phyloP scores from a whole-genome alignment of 2,888 invertebrate genomes.

The Mechanitis mazaeus region DNA sequence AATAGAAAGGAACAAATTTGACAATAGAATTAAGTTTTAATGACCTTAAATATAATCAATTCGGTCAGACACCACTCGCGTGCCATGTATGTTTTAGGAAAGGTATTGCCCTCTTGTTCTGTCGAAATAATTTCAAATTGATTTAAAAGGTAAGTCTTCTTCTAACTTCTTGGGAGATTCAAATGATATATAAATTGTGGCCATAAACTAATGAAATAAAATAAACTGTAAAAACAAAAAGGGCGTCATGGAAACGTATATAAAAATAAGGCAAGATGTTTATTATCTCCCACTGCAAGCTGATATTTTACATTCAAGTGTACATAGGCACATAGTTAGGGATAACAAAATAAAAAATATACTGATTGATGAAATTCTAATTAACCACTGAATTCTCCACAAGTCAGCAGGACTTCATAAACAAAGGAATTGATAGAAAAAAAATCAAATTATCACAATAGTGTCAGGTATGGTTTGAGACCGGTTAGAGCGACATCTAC shows the following conservation, averaged over 20 bases:
- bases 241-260: constrained; percentile 61
- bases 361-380: constrained; percentile 72
- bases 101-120: constrained; percentile 54
- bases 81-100: constrained; percentile 31
- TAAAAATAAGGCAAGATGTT: constrained; percentile 70
- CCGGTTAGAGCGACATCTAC: constrained; percentile 42
- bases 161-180: constrained; percentile 33
- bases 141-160: constrained; percentile 13
- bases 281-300: constrained; percentile 72
- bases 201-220: constrained; percentile 15
- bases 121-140: constrained; percentile 31
- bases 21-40: neutral
- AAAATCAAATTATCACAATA: constrained; percentile 48
- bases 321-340: constrained; percentile 70
- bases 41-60: neutral
- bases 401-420: constrained; percentile 72
- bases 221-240: constrained; percentile 29
- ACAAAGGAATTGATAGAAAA: constrained; percentile 72
- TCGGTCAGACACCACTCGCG: constrained; percentile 2
- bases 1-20: neutral
- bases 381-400: constrained; percentile 74
- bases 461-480: constrained; percentile 37
- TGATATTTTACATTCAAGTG: constrained; percentile 63
- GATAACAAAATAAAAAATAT: constrained; percentile 76
- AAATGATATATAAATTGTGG: constrained; percentile 5